Evolutionary conservation across 1,140 invertebrate genomes (phyloP).

Genomic region (Drosophila ironensis): DNA sequence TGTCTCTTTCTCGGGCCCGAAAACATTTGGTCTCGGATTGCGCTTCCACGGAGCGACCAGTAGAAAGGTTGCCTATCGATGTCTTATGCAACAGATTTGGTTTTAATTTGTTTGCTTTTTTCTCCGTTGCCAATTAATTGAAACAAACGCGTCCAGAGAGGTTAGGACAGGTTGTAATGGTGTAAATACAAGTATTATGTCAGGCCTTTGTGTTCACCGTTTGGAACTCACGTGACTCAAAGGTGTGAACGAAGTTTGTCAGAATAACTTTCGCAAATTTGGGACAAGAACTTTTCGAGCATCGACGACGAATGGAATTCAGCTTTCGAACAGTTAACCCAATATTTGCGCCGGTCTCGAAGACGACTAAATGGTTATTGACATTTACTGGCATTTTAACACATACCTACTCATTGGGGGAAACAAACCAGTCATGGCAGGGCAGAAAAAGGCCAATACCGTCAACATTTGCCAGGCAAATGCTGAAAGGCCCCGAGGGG

Average conservation of each 20-base stretch:
- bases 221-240: conserved; percentile 26
- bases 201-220: conserved; percentile 1
- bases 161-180: conserved; percentile 27
- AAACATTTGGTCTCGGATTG: conserved; percentile 43
- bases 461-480: conserved; percentile 34
- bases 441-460: conserved; percentile 40
- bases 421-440: conserved; percentile 22
- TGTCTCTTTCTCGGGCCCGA: conserved; percentile 39
- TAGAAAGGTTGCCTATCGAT: conserved; percentile 52
- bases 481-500: conserved; percentile 5
- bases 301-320: conserved; percentile 10
- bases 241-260: neutral
- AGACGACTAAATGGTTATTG: conserved; percentile 32
- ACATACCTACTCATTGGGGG: conserved; percentile 6
- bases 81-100: conserved; percentile 57
- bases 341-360: conserved; percentile 31
- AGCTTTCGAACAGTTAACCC: conserved; percentile 41
- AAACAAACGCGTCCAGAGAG: conserved; percentile 29
- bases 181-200: conserved; percentile 44
- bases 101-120: conserved; percentile 53
- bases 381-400: conserved; percentile 55
- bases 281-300: conserved; percentile 19
- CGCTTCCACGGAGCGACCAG: conserved; percentile 32
- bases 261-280: conserved; percentile 19
- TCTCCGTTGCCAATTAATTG: conserved; percentile 46